phyloP scores from a whole-genome alignment of 2,888 invertebrate species.

The Eupithecia dodoneata region DNA sequence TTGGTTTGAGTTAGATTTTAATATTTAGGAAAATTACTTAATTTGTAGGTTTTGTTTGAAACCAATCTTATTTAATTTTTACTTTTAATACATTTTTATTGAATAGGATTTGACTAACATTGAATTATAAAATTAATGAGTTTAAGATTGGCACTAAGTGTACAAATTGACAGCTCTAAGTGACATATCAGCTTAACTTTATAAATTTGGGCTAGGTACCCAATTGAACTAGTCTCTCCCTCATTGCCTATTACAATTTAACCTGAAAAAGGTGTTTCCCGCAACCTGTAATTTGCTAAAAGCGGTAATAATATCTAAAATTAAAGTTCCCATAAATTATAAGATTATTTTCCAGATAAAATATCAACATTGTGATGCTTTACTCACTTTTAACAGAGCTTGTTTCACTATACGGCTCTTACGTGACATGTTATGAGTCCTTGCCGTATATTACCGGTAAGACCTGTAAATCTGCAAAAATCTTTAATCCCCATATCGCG shows the following conservation, averaged over 20 bases:
- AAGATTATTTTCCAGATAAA: neutral
- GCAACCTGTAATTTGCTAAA: neutral
- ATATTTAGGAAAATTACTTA: neutral
- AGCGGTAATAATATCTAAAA: neutral
- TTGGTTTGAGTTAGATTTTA: neutral
- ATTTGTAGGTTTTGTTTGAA: neutral
- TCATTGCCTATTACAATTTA: neutral
- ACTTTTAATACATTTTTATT: neutral
- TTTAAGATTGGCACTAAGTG: neutral
- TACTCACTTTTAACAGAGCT: neutral
- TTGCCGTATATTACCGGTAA: conserved; percentile 5
- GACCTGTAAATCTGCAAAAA: conserved; percentile 15
- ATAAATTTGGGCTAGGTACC: neutral
- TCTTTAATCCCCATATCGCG: conserved; percentile 21
- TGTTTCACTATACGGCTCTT: neutral
- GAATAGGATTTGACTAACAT: neutral
- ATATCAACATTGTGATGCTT: neutral
- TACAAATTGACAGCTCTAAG: neutral
- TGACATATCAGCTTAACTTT: neutral
- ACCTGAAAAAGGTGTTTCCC: neutral
- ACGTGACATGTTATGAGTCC: neutral
- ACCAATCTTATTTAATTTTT: neutral
- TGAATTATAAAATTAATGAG: neutral
- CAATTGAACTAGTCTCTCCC: neutral
- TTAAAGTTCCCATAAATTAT: neutral